Evolutionary conservation across 2,113 vertebrate genomes (phyloP), one percentile per base, ranked within the genome.

Genomic region (Leucoraja erinaceus): DNA sequence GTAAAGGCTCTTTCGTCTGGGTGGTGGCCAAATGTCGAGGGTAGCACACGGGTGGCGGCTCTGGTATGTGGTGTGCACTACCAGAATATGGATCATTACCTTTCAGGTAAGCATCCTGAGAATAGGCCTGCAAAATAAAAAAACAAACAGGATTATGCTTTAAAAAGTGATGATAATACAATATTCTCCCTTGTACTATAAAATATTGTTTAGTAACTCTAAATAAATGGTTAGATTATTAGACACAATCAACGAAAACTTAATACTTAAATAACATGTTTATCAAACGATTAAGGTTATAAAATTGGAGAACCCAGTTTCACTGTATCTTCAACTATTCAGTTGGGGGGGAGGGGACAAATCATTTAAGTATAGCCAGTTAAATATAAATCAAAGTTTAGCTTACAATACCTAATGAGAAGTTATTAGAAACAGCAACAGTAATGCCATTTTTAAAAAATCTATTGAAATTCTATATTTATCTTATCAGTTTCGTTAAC

Each of bases 21-120:
- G 94, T 93, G 94, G 95, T 94, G 0, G 95, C 93, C 12, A 95
- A 95, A 20, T 95, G 95, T 70, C 96, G 97, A 0, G 97, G 97
- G 95, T 98, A 99, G 94, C 97, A 98, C 93, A 98, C 93, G 20
- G 98, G 97, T 20, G 98, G 98, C 0, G 98, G 98, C 8, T 98
- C 97, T 0, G 98, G 98, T 94, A 98, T 98, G 95, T 98, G 97
- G 94, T 97, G 97, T 0, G 98, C 98, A 94, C 97, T 97, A 56
- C 98, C 98, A 0, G 96, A 95, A 93, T 97, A 99, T 0, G 98
- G 98, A 90, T 98, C 96, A 94, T 98, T 99, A 94, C 98, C 98
- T 94, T 96, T 99, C 96, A 98, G 96, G 96, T 99, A 99, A 95
- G 98, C 98, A 93, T 99, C 98, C 94, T 99, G 98, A 63, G 98